phyloP scores from a whole-genome alignment of 1,140 invertebrate genomes.

The Halictus rubicundus region DNA sequence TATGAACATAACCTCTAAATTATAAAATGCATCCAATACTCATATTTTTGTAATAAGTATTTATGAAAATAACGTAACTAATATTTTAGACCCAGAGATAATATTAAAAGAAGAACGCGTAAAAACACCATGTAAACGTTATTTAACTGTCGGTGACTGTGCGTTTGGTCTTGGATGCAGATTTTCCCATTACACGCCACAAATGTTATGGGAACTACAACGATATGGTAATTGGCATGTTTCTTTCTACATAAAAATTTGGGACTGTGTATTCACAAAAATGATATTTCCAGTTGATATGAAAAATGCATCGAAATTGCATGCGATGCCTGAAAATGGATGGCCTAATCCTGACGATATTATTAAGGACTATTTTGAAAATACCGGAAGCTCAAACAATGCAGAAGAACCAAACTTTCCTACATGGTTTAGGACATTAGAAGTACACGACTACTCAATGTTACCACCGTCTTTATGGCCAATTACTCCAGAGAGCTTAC shows the following conservation, averaged over 20 bases:
- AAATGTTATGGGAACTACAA: slow-evolving; percentile 81
- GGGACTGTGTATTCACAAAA: neutral
- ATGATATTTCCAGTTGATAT: slow-evolving; percentile 62
- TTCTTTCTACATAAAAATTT: neutral
- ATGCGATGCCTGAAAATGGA: neutral
- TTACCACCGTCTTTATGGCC: slow-evolving; percentile 83
- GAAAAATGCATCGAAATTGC: slow-evolving; percentile 45
- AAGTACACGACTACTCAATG: slow-evolving; percentile 78
- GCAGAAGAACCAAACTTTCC: slow-evolving; percentile 52
- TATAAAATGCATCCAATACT: neutral
- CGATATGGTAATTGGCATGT: slow-evolving; percentile 78
- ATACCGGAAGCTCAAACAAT: slow-evolving; percentile 40
- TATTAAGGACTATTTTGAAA: slow-evolving; percentile 69
- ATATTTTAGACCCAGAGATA: slow-evolving; percentile 82
- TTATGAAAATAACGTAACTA: slow-evolving; percentile 7
- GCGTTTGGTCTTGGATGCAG: slow-evolving; percentile 83
- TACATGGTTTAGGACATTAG: slow-evolving; percentile 81
- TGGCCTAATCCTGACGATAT: slow-evolving; percentile 66
- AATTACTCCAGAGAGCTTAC: slow-evolving; percentile 80
- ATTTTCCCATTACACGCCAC: slow-evolving; percentile 84
- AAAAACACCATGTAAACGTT: slow-evolving; percentile 83
- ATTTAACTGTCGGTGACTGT: slow-evolving; percentile 81
- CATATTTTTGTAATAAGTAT: neutral
- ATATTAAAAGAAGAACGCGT: slow-evolving; percentile 82
- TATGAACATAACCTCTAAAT: slow-evolving; percentile 39